A percentile compares a stretch with the other conserved stretches of the same genome.
These are phyloP conservation scores for Catagonus wagneri DNA, from an alignment of 2,113 vertebrate genomes.

Conservation along the genomic window DNA sequence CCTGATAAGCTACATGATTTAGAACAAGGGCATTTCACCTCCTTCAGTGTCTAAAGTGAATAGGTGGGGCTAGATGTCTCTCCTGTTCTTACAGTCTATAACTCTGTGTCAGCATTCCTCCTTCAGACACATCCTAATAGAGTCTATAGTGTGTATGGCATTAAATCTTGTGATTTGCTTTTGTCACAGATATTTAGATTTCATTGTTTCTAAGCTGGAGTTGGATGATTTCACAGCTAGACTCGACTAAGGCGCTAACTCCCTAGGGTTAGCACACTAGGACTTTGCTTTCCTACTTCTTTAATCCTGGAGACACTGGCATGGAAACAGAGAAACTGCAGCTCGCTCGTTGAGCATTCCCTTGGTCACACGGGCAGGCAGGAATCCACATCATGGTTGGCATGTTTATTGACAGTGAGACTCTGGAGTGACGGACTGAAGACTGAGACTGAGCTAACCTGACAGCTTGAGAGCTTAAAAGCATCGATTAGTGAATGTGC, in stretches of 20 bases:
- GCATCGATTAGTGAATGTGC: constrained; percentile 41
- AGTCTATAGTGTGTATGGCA: background rate
- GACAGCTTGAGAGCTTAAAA: constrained; percentile 65
- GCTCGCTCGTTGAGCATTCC: background rate
- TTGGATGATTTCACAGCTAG: background rate
- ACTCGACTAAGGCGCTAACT: background rate
- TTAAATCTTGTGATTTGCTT: background rate
- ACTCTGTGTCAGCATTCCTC: background rate
- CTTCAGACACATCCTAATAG: background rate
- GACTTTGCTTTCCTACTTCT: background rate
- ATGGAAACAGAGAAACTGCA: background rate
- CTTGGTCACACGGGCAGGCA: background rate
- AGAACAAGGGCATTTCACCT: background rate
- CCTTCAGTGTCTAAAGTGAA: background rate
- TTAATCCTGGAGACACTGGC: background rate
- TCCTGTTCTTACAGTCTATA: background rate
- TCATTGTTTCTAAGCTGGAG: background rate
- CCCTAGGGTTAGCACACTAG: background rate
- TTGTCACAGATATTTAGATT: background rate
- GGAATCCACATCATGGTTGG: background rate
- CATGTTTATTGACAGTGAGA: constrained; percentile 52
- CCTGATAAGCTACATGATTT: background rate
- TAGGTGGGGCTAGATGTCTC: background rate
- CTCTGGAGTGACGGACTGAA: constrained; percentile 34
- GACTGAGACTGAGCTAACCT: constrained; percentile 55